A percentile compares a stretch with the other conserved stretches of the same genome.
Conservation (phyloP, 37 sponge, comb jelly and placozoan species). For the Lycopodina hypogea region DNA sequence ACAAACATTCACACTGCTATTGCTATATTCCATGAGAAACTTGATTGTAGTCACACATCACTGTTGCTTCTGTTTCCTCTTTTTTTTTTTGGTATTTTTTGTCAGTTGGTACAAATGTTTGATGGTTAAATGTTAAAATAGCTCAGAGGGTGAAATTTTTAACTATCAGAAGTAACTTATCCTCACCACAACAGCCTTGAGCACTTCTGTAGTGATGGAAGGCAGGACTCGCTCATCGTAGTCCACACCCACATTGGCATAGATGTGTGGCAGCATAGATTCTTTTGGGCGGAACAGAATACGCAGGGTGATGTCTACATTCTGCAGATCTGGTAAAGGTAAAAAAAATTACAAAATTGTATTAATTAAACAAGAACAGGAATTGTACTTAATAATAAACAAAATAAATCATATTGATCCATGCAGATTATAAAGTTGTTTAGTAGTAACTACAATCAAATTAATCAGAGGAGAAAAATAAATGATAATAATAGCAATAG, state of each 20-base stretch:
- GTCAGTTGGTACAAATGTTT: too few relatives aligned
- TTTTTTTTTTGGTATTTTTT: too few relatives aligned
- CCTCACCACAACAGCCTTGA: conserved; percentile 94
- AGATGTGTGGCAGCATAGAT: conserved; percentile 74
- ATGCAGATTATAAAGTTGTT: background rate
- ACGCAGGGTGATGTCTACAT: conserved; percentile 93
- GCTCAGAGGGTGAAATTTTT: too few relatives aligned
- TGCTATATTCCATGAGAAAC: too few relatives aligned
- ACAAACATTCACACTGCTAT: too few relatives aligned
- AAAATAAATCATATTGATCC: background rate
- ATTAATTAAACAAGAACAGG: background rate
- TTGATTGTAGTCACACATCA: too few relatives aligned
- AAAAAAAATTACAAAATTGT: background rate
- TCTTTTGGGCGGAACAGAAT: conserved; percentile 86
- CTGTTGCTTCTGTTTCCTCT: too few relatives aligned
- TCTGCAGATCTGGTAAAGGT: conserved; percentile 80
- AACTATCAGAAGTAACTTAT: too few relatives aligned
- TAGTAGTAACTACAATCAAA: too few relatives aligned
- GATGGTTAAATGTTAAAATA: too few relatives aligned
- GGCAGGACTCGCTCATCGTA: conserved; percentile 90
- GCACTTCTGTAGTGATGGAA: conserved; percentile 92
- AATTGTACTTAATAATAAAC: background rate
- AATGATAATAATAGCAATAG: too few relatives aligned
- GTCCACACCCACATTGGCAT: conserved; percentile 83
- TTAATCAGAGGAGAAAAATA: too few relatives aligned